These are phyloP conservation scores for Ormyrus thymus DNA, from an alignment of 2,888 invertebrate species.

Conservation along the genomic window DNA sequence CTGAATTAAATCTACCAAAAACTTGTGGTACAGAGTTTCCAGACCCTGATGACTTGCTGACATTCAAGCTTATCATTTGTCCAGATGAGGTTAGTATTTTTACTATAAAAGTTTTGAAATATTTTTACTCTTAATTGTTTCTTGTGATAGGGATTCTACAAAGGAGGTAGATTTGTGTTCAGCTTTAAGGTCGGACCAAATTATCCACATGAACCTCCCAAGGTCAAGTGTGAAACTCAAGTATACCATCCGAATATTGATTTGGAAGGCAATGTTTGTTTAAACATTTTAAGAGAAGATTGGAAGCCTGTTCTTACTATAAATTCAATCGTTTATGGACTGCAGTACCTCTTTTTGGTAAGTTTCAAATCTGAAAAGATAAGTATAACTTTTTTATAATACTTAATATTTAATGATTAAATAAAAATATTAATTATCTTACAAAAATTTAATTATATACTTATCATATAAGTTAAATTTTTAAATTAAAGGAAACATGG, in stretches of 20 bases:
- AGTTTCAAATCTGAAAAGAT: conserved; percentile 61
- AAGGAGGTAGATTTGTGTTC: conserved; percentile 95
- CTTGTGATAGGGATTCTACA: conserved; percentile 87
- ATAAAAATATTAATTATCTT: background rate
- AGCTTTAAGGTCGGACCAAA: conserved; percentile 98
- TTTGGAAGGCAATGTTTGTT: conserved; percentile 97
- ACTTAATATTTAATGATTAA: background rate
- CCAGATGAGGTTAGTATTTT: conserved; percentile 88
- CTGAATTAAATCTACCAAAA: conserved; percentile 97
- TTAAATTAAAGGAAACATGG: background rate
- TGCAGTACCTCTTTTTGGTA: conserved; percentile 97
- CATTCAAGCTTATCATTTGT: conserved; percentile 95
- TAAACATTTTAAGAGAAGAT: conserved; percentile 98
- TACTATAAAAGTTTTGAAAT: background rate
- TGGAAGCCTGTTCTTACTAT: conserved; percentile 99
- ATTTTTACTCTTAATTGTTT: background rate
- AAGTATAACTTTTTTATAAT: background rate
- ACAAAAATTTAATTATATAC: background rate
- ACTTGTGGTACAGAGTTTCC: conserved; percentile 97
- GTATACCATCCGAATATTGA: conserved; percentile 99
- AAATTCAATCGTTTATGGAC: conserved; percentile 97
- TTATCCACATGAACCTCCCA: conserved; percentile 98
- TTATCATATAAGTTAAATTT: conserved; percentile 3
- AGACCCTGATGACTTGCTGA: conserved; percentile 96
- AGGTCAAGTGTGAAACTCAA: conserved; percentile 98